These are phyloP conservation scores for Darevskia nairensis DNA, from an alignment of 2,797 vertebrate genomes.

Conservation along the genomic window DNA sequence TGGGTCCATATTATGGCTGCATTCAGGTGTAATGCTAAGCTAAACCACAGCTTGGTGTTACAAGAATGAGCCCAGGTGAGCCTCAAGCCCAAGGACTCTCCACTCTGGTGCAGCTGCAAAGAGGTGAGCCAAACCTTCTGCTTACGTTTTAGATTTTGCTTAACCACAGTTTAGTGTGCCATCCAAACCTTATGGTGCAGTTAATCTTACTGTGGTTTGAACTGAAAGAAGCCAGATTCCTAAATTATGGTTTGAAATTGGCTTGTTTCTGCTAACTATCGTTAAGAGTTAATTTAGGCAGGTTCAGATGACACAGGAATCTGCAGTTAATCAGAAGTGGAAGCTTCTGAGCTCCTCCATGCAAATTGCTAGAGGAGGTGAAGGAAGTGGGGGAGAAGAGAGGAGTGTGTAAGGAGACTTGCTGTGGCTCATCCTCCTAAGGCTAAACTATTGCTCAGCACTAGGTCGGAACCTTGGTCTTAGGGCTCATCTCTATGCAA, in stretches of 20 bases:
- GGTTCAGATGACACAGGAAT: background rate
- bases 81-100: too few relatives aligned
- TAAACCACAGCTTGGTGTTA: background rate
- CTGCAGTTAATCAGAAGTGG: background rate
- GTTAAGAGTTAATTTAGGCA: background rate
- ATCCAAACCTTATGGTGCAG: background rate
- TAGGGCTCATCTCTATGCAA: too few relatives aligned
- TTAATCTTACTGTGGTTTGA: too few relatives aligned
- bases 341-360: background rate
- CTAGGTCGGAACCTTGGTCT: too few relatives aligned
- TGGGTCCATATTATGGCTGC: too few relatives aligned
- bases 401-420: background rate
- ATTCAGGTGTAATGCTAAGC: background rate
- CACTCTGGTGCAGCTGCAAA: background rate
- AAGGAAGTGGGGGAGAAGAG: background rate
- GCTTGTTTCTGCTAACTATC: background rate
- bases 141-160: background rate
- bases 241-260: background rate
- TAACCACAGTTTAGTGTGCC: background rate
- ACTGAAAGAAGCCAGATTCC: too few relatives aligned
- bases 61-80: background rate
- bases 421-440: background rate
- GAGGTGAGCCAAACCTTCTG: background rate
- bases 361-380: background rate
- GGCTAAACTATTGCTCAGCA: too few relatives aligned